Base-by-base conservation (phyloP, 2,888 invertebrate genomes). In the Glaucopsyche alexis region DNA sequence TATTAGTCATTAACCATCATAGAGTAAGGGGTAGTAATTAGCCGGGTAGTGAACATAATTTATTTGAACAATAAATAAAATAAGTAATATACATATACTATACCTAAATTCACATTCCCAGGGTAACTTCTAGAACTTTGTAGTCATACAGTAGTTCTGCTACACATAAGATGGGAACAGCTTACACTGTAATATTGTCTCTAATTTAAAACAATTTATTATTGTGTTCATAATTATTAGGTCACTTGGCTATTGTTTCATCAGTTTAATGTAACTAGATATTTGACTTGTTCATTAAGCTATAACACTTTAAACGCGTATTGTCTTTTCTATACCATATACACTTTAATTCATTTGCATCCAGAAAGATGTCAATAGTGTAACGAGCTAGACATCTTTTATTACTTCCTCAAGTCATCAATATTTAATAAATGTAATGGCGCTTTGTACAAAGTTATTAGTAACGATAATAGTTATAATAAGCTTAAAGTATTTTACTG, bases 401-500 rank as follows among this genome's bases (percentile, higher is more conserved):
- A 29, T 60, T 38, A 29, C 11, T 14, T 7, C 2, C 29, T 29
- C 2, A 60, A 29, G 7, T 13, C 13, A 13, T 60, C 13, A 9
- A 13, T 29, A 29, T 29, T 29, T 1, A 29, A 29, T 5, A 29
- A 38, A 9, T 60, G 13, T 55, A 13, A 60, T 60, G 60, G 29
- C 13, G 11, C 60, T 11, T 4, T 29, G 29, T 13, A 13, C 7
- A 60, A 60, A 38, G 13, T 14, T 29, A 14, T 60, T 29, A 16
- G 6, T 60, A 29, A 1, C 1, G 11, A 13, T 29, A 29, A 11
- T 38, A 38, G 13, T 14, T 13, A 60, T 14, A 14, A 29, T 60
- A 13, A 29, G 29, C 60, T 5, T 60, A 13, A 29, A 60, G 13
- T n/a, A 19, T 38, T n/a, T 9, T 19, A 14, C 13, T 29, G 79